Evolutionary conservation across 2,888 invertebrate genomes (phyloP), one percentile per base, ranked within the genome.

Genomic region (Cephus rjabovi): DNA sequence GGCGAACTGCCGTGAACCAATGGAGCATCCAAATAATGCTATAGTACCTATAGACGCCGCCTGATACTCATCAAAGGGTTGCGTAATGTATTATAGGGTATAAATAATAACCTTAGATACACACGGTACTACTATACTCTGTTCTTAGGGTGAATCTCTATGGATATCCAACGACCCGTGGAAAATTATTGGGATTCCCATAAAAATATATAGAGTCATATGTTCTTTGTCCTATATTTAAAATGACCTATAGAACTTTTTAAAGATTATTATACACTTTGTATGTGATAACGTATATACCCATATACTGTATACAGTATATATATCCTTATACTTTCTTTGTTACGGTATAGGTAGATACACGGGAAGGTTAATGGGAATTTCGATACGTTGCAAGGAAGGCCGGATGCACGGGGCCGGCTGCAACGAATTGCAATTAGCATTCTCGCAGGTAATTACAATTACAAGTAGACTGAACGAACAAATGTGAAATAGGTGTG

Each of bases 1-100:
- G 56, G 23, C 56, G 56, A 56, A 56, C 56, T 56, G 56, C 56
- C 56, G 23, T 56, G 23, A 56, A 23, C 56, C 56, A 23, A 56
- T 56, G 56, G 56, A 56, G 56, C 33, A 71, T 71, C 71, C 71
- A 71, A 33, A 33, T 33, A 31, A 33, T 33, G 12, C 33, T 33
- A 33, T 70, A 33, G 12, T 33, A 74, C 37, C 35, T 34, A 74
- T 34, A 12, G 74, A 74, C 12, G 34, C 23, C 74, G 74, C 30
- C 74, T 74, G 74, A 74, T 74, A 37, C 79, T 82, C 82, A 82
- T 85, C 84, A 84, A 85, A 84, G 85, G 83, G 81, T 82, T 83
- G 79, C 40, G 69, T 75, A 73, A 75, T 77, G 75, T 74, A 81
- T 82, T 80, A 85, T 85, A 84, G 80, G 83, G 82, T 79, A 75